phyloP scores from a whole-genome alignment of 2,888 invertebrate species.

The Andrena trimmerana region DNA sequence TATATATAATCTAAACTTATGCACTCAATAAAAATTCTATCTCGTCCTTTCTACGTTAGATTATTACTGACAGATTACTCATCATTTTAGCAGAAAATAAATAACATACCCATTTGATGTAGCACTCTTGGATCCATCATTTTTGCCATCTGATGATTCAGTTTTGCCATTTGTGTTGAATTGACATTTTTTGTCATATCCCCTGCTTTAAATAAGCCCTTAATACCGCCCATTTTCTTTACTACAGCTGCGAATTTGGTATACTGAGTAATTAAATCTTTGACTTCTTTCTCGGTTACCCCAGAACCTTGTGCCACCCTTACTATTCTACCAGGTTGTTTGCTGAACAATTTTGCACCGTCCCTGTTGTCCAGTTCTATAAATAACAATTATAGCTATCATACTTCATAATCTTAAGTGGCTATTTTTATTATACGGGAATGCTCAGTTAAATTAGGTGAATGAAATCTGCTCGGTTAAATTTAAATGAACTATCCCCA shows the following conservation, averaged over 20 bases:
- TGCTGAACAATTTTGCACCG: slow-evolving; percentile 97
- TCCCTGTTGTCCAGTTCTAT: slow-evolving; percentile 97
- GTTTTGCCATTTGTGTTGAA: slow-evolving; percentile 98
- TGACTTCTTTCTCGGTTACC: slow-evolving; percentile 97
- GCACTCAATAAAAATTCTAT: not conserved
- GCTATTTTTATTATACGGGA: not conserved
- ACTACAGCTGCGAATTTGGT: slow-evolving; percentile 99
- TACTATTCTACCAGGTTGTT: slow-evolving; percentile 93
- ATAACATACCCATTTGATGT: slow-evolving; percentile 92
- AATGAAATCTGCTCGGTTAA: too few relatives aligned
- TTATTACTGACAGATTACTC: not conserved
- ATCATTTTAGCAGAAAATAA: not conserved
- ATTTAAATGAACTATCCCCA: too few relatives aligned
- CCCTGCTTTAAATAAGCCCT: slow-evolving; percentile 99
- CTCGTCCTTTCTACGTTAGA: not conserved
- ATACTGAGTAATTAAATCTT: slow-evolving; percentile 98
- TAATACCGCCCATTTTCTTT: slow-evolving; percentile 99
- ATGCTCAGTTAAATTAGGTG: too few relatives aligned
- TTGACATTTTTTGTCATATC: slow-evolving; percentile 99
- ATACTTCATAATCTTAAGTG: not conserved
- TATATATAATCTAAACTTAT: too few relatives aligned
- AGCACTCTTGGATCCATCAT: slow-evolving; percentile 99
- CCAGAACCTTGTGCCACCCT: slow-evolving; percentile 97
- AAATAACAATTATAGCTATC: slow-evolving; percentile 28
- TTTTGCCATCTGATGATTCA: slow-evolving; percentile 99